Conservation (phyloP, 1,140 invertebrate species). For the Zaprionus ghesquierei region DNA sequence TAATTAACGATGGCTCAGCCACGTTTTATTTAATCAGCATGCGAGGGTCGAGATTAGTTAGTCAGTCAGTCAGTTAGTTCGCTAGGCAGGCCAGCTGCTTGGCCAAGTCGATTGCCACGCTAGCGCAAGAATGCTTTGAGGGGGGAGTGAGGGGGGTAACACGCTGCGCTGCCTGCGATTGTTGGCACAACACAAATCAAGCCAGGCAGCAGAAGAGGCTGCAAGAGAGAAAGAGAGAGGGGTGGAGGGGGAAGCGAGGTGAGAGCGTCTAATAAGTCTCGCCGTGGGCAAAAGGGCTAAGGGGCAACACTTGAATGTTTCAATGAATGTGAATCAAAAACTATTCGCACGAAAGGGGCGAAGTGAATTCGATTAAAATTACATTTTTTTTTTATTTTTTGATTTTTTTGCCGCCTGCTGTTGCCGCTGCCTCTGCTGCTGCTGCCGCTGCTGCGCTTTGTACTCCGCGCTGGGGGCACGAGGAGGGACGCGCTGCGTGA, state of each 20-base stretch:
- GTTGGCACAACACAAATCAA: conserved; percentile 78
- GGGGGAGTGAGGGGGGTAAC: background rate
- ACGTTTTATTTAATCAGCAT: conserved; percentile 52
- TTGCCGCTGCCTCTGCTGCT: conserved; percentile 5
- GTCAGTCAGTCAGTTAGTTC: background rate
- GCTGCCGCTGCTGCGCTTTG: conserved; percentile 19
- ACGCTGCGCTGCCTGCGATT: conserved; percentile 53
- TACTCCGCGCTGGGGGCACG: conserved; percentile 7
- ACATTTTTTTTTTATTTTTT: conserved; percentile 69
- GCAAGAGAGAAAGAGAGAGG: background rate
- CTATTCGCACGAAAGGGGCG: conserved; percentile 48
- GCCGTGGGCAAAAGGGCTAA: conserved; percentile 13
- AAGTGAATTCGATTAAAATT: conserved; percentile 81
- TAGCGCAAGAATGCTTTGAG: conserved; percentile 59
- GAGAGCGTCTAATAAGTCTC: conserved; percentile 65
- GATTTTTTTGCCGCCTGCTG: conserved; percentile 36
- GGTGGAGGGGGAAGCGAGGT: background rate
- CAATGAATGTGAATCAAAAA: conserved; percentile 57
- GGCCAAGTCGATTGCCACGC: conserved; percentile 71
- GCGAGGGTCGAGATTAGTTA: conserved; percentile 32
- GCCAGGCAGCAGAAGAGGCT: conserved; percentile 4
- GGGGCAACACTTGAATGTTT: conserved; percentile 18
- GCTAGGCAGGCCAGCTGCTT: background rate
- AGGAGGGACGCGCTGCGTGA: conserved; percentile 58
- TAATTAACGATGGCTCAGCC: conserved; percentile 55